These are phyloP conservation scores for Tigriopus californicus DNA, from an alignment of 2,888 invertebrate species.

Conservation along the genomic window DNA sequence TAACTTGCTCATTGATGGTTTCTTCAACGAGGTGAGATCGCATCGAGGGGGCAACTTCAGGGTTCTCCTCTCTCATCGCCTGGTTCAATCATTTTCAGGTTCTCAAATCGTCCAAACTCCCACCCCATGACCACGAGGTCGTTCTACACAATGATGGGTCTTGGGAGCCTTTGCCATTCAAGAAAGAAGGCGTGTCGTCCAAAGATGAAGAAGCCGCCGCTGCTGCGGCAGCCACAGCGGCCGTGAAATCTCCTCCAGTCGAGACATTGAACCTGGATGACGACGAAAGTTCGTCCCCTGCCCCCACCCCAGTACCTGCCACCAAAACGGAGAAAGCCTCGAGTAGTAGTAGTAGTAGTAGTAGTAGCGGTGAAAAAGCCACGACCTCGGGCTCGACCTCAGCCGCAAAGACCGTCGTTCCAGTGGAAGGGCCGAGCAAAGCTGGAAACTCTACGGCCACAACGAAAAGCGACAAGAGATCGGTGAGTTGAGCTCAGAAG, in stretches of 20 bases:
- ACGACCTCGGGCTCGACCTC: too few species aligned
- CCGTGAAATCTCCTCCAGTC: background rate
- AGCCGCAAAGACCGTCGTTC: too few species aligned
- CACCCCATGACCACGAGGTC: slow-evolving; percentile 4
- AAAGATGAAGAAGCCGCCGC: background rate
- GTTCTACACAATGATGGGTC: slow-evolving; percentile 11
- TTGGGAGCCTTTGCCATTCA: slow-evolving; percentile 11
- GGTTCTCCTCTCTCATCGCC: too few species aligned
- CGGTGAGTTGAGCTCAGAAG: too few species aligned
- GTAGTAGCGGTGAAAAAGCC: too few species aligned
- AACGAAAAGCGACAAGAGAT: background rate
- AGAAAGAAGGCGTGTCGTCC: slow-evolving; percentile 2
- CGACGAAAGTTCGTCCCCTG: background rate
- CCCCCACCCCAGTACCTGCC: background rate
- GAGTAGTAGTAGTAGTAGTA: too few species aligned
- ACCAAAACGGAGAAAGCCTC: too few species aligned
- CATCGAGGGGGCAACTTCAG: too few species aligned
- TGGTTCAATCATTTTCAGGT: background rate
- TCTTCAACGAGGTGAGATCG: slow-evolving; percentile 17
- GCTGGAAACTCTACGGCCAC: background rate
- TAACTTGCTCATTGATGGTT: slow-evolving; percentile 85
- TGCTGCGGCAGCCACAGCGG: background rate
- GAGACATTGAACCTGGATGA: slow-evolving; percentile 1
- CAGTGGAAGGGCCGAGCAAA: too few species aligned
- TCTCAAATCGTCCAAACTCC: background rate